A percentile compares a stretch with the other conserved stretches of the same genome.
These are phyloP conservation scores for Bos javanicus DNA, from an alignment of 2,113 vertebrate species.

Conservation along the genomic window DNA sequence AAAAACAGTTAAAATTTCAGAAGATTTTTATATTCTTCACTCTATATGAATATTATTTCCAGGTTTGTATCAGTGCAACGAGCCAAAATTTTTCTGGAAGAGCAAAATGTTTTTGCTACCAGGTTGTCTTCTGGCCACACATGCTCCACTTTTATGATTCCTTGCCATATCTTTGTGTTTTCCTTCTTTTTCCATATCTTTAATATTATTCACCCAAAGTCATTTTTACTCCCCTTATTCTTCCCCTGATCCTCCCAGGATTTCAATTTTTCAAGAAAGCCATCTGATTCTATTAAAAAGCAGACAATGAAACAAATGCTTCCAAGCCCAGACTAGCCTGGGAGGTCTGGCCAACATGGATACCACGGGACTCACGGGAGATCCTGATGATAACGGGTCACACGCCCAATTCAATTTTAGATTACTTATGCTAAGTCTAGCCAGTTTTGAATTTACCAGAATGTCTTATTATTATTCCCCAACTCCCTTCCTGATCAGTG, in stretches of 20 bases:
- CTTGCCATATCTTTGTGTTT: conserved; percentile 42
- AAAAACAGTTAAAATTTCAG: neutral
- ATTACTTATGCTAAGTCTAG: conserved; percentile 62
- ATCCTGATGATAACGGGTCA: conserved; percentile 32
- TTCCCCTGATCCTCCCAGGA: conserved; percentile 54
- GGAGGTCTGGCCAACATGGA: conserved; percentile 43
- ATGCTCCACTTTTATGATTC: neutral
- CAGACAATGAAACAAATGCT: conserved; percentile 71
- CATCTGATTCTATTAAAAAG: conserved; percentile 71
- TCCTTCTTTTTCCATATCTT: conserved; percentile 32
- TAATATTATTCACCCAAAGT: conserved; percentile 42
- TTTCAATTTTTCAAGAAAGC: conserved; percentile 63
- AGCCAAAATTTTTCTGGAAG: neutral
- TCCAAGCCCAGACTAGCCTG: conserved; percentile 3
- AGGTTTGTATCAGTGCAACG: neutral
- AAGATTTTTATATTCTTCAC: neutral
- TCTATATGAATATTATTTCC: neutral
- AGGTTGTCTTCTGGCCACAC: neutral
- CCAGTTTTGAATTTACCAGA: conserved; percentile 35
- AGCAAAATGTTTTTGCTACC: neutral
- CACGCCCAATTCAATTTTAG: conserved; percentile 64
- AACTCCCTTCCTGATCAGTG: conserved; percentile 14
- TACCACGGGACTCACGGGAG: conserved; percentile 4
- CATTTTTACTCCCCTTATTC: conserved; percentile 40
- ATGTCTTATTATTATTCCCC: conserved; percentile 6